Percentiles rank a stretch among this genome's conserved stretches.
Conservation (phyloP, 53 echinoderm and acorn worm genomes). For the Echinarachnius parma region DNA sequence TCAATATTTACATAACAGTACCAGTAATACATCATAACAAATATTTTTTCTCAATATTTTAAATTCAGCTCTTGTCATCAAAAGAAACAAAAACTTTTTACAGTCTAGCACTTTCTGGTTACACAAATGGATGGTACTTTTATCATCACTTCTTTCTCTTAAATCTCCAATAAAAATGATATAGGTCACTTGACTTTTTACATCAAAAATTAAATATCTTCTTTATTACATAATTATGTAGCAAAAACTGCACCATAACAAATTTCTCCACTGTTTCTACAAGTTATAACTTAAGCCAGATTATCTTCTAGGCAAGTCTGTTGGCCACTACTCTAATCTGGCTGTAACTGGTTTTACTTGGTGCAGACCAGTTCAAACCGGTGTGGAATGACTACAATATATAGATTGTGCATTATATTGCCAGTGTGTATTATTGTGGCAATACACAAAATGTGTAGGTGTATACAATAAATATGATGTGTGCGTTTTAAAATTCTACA, state of each 20-base stretch:
- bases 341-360: constrained; percentile 10
- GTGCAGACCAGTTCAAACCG: too few relatives aligned
- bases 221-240: constrained; percentile 36
- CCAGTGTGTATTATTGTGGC: too few relatives aligned
- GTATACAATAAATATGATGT: too few relatives aligned
- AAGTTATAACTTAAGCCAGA: constrained; percentile 41
- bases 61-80: constrained; percentile 31
- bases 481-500: too few relatives aligned
- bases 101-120: constrained; percentile 48
- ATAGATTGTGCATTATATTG: too few relatives aligned
- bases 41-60: constrained; percentile 9
- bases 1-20: constrained; percentile 49
- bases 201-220: constrained; percentile 26
- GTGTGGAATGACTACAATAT: too few relatives aligned
- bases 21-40: constrained; percentile 26
- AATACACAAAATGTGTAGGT: too few relatives aligned
- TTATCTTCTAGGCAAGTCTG: constrained; percentile 43
- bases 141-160: constrained; percentile 14
- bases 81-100: constrained; percentile 18
- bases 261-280: constrained; percentile 11
- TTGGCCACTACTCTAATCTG: constrained; percentile 47
- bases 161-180: constrained; percentile 25
- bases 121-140: constrained; percentile 40
- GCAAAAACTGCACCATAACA: constrained; percentile 35
- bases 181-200: constrained; percentile 46